Percentiles rank a stretch among this genome's conserved stretches.
Conservation (phyloP, 2,888 invertebrate genomes). For the Dione vanillae region DNA sequence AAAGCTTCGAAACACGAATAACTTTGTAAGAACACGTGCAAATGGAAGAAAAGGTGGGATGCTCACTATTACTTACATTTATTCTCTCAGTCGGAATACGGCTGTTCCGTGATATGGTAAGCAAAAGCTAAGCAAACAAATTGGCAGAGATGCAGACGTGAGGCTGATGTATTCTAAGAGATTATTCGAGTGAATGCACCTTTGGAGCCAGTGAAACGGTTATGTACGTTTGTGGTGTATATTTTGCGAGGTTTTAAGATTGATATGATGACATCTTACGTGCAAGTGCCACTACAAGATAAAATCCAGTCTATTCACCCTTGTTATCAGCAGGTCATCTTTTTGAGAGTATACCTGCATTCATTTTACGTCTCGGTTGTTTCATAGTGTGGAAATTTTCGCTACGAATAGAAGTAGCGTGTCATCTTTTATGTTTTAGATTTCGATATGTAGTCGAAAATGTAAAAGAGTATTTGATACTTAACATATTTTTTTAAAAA, state of each 20-base stretch:
- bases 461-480: background rate
- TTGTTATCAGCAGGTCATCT: conserved; percentile 29
- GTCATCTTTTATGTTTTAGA: conserved; percentile 15
- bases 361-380: conserved; percentile 25
- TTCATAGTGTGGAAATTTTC: conserved; percentile 11
- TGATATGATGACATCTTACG: conserved; percentile 22
- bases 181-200: conserved; percentile 45
- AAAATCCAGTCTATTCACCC: conserved; percentile 26
- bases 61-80: conserved; percentile 62
- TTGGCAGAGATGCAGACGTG: conserved; percentile 56
- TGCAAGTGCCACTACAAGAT: conserved; percentile 17
- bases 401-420: conserved; percentile 16
- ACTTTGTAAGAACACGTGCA: conserved; percentile 9
- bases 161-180: conserved; percentile 46
- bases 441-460: conserved; percentile 10
- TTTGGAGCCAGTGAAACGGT: conserved; percentile 37
- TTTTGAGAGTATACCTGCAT: conserved; percentile 26
- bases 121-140: conserved; percentile 79
- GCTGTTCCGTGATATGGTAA: conserved; percentile 77
- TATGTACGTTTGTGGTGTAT: conserved; percentile 25
- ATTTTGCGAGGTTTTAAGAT: conserved; percentile 28
- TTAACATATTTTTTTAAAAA: background rate
- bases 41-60: conserved; percentile 59
- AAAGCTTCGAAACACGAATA: conserved; percentile 10
- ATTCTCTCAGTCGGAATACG: conserved; percentile 71